phyloP scores from a whole-genome alignment of 2,113 vertebrate species.

The Baryphthengus martii region DNA sequence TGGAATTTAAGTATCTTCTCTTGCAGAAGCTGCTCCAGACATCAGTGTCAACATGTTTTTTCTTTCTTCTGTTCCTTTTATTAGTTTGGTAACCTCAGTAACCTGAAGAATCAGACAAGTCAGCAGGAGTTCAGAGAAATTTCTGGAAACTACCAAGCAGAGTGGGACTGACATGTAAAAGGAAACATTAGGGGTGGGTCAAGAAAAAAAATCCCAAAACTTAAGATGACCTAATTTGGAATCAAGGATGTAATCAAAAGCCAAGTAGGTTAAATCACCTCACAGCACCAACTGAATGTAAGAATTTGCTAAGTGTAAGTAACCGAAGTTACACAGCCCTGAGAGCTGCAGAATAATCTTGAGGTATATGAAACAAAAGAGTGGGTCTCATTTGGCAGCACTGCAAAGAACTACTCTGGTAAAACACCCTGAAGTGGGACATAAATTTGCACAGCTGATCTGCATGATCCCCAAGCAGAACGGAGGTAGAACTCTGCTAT shows the following conservation, averaged over 20 bases:
- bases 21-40: background rate
- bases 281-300: background rate
- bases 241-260: slow-evolving; percentile 8
- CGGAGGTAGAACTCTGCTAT: background rate
- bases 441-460: background rate
- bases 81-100: background rate
- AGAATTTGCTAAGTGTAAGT: background rate
- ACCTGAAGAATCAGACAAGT: background rate
- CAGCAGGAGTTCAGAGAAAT: background rate
- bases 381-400: background rate
- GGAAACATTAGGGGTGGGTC: background rate
- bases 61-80: background rate
- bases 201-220: background rate
- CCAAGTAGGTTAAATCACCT: background rate
- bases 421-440: background rate
- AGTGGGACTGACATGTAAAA: background rate
- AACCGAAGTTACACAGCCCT: background rate
- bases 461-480: background rate
- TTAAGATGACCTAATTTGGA: background rate
- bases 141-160: background rate
- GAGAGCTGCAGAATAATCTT: background rate
- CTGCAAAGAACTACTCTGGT: background rate
- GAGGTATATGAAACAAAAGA: background rate
- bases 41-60: background rate
- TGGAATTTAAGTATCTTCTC: background rate